These are phyloP conservation scores for Anadara kagoshimensis DNA, from an alignment of 1,140 invertebrate species.

Conservation along the genomic window DNA sequence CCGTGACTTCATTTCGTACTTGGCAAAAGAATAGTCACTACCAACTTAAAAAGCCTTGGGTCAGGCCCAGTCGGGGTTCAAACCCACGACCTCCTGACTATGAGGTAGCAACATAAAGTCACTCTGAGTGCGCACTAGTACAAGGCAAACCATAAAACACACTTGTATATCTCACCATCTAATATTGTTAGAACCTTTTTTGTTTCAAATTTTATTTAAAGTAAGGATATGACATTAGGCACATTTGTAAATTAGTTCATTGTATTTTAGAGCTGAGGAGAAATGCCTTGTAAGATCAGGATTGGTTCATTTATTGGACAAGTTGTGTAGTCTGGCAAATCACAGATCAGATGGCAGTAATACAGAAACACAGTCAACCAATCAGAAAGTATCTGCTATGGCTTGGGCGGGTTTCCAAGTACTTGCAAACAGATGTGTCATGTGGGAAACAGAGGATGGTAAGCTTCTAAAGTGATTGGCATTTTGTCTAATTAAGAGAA, in stretches of 20 bases:
- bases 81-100: no score
- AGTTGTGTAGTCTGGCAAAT: slow-evolving; percentile 70
- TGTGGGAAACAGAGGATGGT: slow-evolving; percentile 73
- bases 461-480: slow-evolving; percentile 36
- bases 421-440: slow-evolving; percentile 72
- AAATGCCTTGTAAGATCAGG: slow-evolving; percentile 72
- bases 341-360: slow-evolving; percentile 50
- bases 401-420: slow-evolving; percentile 74
- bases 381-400: slow-evolving; percentile 70
- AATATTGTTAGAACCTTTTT: no score
- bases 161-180: no score
- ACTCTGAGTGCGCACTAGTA: no score
- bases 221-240: neutral
- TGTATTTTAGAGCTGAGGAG: slow-evolving; percentile 68
- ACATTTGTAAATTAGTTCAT: neutral
- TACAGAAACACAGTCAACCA: slow-evolving; percentile 59
- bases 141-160: no score
- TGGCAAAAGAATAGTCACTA: no score
- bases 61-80: no score
- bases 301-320: slow-evolving; percentile 71
- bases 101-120: no score
- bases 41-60: no score
- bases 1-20: no score
- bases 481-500: no score
- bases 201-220: neutral